Evolutionary conservation across 1,140 invertebrate species (phyloP).

Genomic region (Trissolcus basalis): DNA sequence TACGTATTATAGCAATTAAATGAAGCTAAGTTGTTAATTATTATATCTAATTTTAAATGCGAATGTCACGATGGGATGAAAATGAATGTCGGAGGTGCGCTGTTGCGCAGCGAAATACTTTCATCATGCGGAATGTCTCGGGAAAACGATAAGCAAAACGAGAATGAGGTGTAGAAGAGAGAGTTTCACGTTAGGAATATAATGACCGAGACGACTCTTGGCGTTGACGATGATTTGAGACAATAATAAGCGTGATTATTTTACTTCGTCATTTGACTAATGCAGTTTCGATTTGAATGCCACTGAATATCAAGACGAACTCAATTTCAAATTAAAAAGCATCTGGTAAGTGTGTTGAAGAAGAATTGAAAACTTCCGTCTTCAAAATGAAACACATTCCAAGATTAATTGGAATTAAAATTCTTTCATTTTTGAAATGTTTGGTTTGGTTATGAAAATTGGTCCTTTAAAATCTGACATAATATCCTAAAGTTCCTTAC

Average conservation of each 20-base stretch:
- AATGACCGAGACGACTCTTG: constrained; percentile 27
- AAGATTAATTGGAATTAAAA: no score
- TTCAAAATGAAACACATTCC: no score
- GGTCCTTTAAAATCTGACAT: no score
- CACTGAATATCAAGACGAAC: background rate
- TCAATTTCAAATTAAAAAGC: background rate
- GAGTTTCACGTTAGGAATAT: constrained; percentile 54
- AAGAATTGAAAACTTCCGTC: no score
- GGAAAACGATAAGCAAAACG: constrained; percentile 48
- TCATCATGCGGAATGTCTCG: constrained; percentile 51
- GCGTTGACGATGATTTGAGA: constrained; percentile 47
- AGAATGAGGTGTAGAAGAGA: constrained; percentile 53
- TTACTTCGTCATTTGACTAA: constrained; percentile 33
- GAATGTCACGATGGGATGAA: constrained; percentile 37
- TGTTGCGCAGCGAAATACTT: constrained; percentile 27
- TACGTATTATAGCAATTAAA: no score
- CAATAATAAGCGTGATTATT: constrained; percentile 48
- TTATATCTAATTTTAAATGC: constrained; percentile 23
- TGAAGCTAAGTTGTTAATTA: no score
- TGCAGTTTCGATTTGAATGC: constrained; percentile 11
- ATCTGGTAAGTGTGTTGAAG: no score
- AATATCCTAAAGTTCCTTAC: no score
- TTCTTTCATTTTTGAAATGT: no score
- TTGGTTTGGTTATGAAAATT: no score
- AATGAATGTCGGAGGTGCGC: constrained; percentile 41